Conservation (phyloP, 2,797 vertebrate species). For the Vespertilio murinus region DNA sequence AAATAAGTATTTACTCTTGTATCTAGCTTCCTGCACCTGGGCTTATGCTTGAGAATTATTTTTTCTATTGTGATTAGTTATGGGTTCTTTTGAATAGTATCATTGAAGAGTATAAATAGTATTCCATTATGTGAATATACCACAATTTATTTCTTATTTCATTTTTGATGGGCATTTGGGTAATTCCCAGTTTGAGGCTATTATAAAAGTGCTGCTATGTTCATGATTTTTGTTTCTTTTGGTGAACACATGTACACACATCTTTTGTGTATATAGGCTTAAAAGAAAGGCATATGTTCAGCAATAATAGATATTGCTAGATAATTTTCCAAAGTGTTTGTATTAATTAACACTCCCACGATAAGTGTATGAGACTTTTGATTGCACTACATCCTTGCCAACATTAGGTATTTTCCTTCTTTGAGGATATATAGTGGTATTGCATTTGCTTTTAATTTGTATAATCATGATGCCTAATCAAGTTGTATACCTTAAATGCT, state of each 20-base stretch:
- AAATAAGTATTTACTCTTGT: not conserved
- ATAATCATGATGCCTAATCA: not conserved
- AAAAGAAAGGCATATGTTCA: slow-evolving; percentile 28
- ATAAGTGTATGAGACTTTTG: not conserved
- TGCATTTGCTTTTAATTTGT: slow-evolving; percentile 7
- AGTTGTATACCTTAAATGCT: not conserved
- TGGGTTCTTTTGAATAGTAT: not conserved
- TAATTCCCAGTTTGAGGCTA: not conserved
- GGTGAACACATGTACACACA: slow-evolving; percentile 23
- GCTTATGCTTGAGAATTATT: not conserved
- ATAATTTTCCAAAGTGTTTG: not conserved
- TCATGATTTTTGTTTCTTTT: not conserved
- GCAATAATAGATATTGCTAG: not conserved
- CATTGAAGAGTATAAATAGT: not conserved
- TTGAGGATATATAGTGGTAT: not conserved
- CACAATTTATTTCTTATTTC: slow-evolving; percentile 34
- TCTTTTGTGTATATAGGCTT: slow-evolving; percentile 7
- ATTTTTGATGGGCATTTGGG: slow-evolving; percentile 8
- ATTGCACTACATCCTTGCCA: not conserved
- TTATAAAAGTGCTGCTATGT: not conserved
- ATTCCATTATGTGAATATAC: not conserved
- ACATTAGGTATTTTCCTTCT: not conserved
- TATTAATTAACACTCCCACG: not conserved
- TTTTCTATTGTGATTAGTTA: not conserved
- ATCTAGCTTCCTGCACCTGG: not conserved